These are phyloP conservation scores for Dysidea cf. avara DNA, from an alignment of 37 sponge, comb jelly and placozoan species.

Conservation along the genomic window DNA sequence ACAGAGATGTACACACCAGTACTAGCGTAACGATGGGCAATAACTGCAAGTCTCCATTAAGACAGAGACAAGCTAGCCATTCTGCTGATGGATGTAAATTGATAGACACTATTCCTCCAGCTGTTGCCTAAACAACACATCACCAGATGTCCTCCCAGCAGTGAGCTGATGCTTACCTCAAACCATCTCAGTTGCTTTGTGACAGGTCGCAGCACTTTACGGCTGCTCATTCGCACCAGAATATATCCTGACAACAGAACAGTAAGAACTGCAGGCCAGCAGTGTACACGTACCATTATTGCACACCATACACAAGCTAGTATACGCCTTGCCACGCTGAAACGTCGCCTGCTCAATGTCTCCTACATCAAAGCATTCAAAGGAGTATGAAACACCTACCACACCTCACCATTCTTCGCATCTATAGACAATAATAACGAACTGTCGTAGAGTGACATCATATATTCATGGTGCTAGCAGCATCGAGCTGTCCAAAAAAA, in stretches of 20 bases:
- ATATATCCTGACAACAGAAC: constrained; percentile 40
- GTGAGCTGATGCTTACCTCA: constrained; percentile 32
- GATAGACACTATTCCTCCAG: constrained; percentile 46
- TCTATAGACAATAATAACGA: too few species aligned
- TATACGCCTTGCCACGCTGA: too few species aligned
- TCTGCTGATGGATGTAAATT: constrained; percentile 66
- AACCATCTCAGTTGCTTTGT: constrained; percentile 80
- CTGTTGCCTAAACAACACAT: neutral
- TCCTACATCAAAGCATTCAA: too few species aligned
- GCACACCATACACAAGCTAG: constrained; percentile 32
- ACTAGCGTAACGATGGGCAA: constrained; percentile 56
- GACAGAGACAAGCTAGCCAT: constrained; percentile 85
- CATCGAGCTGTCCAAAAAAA: too few species aligned
- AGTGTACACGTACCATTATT: constrained; percentile 49
- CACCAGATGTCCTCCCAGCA: neutral
- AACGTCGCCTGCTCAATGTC: too few species aligned
- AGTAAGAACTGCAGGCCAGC: too few species aligned
- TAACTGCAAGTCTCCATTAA: constrained; percentile 60
- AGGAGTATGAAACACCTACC: too few species aligned
- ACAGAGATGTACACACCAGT: constrained; percentile 17
- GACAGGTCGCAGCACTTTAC: constrained; percentile 13
- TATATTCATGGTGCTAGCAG: too few species aligned
- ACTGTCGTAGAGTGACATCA: too few species aligned
- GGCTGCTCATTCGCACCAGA: constrained; percentile 16
- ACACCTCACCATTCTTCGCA: too few species aligned